A percentile compares a stretch with the other conserved stretches of the same genome.
Evolutionary conservation across 2,888 invertebrate genomes (phyloP).

Genomic region (Homarus gammarus): DNA sequence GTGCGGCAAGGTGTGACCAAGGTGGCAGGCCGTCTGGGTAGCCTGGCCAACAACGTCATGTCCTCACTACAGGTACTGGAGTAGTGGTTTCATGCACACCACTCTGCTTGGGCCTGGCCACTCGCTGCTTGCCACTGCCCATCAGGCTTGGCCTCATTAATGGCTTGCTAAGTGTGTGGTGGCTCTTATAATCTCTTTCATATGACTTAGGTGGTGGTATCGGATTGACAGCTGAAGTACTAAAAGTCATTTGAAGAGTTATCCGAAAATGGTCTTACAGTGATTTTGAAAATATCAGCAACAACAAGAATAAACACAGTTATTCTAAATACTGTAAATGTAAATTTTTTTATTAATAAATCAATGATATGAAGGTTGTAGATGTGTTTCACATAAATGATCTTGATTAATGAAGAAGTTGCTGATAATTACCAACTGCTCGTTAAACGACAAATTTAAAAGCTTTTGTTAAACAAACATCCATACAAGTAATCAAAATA

Average conservation of each 20-base stretch:
- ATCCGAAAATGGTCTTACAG: not conserved
- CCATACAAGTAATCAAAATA: too few relatives aligned
- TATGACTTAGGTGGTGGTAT: not conserved
- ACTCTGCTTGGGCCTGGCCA: not conserved
- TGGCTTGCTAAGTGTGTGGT: not conserved
- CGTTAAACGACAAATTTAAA: too few relatives aligned
- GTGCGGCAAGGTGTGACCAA: constrained; percentile 97
- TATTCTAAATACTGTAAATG: too few relatives aligned
- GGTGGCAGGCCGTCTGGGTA: constrained; percentile 97
- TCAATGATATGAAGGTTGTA: too few relatives aligned
- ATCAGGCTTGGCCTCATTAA: not conserved
- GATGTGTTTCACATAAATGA: too few relatives aligned
- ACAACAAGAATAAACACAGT: not conserved
- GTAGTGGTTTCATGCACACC: not conserved
- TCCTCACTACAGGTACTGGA: constrained; percentile 90
- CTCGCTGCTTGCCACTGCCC: not conserved
- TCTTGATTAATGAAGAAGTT: too few relatives aligned
- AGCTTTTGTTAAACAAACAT: too few relatives aligned
- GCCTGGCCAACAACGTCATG: constrained; percentile 95
- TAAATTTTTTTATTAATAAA: too few relatives aligned
- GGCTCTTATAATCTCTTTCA: not conserved
- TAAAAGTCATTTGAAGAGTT: not conserved
- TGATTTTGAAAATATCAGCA: not conserved
- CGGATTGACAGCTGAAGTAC: not conserved
- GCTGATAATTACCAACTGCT: too few relatives aligned